These are phyloP conservation scores for Barbus barbus DNA, from an alignment of 2,113 vertebrate species.

Conservation along the genomic window DNA sequence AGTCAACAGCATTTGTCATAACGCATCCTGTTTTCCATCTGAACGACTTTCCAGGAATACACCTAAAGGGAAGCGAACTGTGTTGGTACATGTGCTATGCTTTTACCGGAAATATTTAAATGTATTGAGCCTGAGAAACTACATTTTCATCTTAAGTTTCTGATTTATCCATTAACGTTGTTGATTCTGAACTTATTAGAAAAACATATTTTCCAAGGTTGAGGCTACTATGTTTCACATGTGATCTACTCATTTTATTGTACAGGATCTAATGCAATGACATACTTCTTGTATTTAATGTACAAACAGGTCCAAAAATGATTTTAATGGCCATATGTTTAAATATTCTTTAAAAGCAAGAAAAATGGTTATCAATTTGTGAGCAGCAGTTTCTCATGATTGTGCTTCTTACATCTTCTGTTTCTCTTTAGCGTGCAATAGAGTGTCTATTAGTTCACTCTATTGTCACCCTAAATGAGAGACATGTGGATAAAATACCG, in stretches of 20 bases:
- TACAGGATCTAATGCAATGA: background rate
- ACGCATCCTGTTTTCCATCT: slow-evolving; percentile 26
- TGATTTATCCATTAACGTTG: background rate
- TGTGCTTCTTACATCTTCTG: background rate
- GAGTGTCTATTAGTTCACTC: slow-evolving; percentile 18
- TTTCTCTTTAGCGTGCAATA: background rate
- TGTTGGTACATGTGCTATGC: background rate
- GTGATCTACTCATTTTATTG: background rate
- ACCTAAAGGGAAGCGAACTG: background rate
- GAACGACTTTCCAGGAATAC: background rate
- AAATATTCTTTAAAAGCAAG: background rate
- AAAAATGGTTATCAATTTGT: background rate
- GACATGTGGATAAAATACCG: slow-evolving; percentile 21
- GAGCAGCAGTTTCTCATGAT: slow-evolving; percentile 4
- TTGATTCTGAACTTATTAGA: background rate
- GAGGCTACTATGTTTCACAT: background rate
- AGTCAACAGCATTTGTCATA: slow-evolving; percentile 16
- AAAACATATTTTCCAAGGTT: background rate
- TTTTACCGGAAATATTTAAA: background rate
- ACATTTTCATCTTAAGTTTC: background rate
- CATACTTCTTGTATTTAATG: background rate
- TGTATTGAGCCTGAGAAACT: background rate
- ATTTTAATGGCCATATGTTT: background rate
- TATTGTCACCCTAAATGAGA: slow-evolving; percentile 19
- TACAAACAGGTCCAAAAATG: background rate